Percentiles rank a stretch among this genome's conserved stretches.
Conservation (phyloP, 2,113 vertebrate genomes). For the Edolisoma coerulescens region DNA sequence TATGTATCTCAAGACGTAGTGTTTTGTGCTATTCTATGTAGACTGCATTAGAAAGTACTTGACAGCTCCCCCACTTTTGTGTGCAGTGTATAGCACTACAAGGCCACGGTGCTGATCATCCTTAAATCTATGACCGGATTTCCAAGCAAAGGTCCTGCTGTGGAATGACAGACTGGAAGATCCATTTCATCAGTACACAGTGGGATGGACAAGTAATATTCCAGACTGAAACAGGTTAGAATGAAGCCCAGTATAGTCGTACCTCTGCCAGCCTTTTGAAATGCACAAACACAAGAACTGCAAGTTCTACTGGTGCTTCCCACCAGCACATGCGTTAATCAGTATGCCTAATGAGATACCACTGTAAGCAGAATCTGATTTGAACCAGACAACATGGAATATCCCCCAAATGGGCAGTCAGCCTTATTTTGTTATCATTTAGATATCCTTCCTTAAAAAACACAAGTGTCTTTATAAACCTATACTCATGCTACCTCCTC, state of each 20-base stretch:
- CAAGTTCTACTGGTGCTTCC: background rate
- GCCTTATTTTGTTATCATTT: background rate
- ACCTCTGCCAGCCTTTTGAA: background rate
- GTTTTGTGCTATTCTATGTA: background rate
- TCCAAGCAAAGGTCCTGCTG: background rate
- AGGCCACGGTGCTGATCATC: background rate
- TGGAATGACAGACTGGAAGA: background rate
- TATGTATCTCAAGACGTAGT: background rate
- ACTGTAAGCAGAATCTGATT: background rate
- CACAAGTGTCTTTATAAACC: background rate
- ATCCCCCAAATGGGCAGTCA: background rate
- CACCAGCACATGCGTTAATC: background rate
- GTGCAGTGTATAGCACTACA: too few relatives aligned
- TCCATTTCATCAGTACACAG: background rate
- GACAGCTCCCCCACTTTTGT: background rate
- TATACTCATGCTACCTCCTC: background rate
- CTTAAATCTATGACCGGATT: background rate
- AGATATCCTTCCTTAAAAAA: background rate
- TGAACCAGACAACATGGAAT: background rate
- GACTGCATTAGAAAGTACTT: background rate
- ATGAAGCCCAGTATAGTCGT: fast-evolving
- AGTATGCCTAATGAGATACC: background rate
- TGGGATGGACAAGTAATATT: background rate
- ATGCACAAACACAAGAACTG: background rate
- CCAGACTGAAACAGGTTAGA: background rate